A percentile compares a stretch with the other conserved stretches of the same genome.
phyloP scores from a whole-genome alignment of 2,113 vertebrate genomes.

The Stomatorhinus ivindoensis region DNA sequence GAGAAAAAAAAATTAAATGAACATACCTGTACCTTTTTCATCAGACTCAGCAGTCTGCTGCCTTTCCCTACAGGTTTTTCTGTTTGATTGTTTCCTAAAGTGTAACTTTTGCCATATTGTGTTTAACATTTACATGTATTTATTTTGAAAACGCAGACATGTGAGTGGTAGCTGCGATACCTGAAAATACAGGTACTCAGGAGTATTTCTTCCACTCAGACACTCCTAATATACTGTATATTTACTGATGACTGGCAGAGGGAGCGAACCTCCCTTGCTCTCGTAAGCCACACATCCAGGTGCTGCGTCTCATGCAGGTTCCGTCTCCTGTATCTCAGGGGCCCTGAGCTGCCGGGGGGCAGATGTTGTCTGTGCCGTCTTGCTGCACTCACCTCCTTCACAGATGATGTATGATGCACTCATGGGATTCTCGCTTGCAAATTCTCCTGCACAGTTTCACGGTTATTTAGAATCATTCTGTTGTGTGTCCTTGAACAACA shows the following conservation, averaged over 20 bases:
- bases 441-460: neutral
- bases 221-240: neutral
- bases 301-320: neutral
- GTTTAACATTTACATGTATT: neutral
- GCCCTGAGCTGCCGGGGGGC: neutral
- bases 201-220: neutral
- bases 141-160: neutral
- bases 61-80: neutral
- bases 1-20: neutral
- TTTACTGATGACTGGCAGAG: neutral
- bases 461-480: neutral
- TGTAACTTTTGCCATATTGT: neutral
- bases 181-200: neutral
- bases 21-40: neutral
- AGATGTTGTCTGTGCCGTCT: neutral
- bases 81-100: neutral
- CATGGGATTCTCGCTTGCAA: no score
- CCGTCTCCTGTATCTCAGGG: neutral
- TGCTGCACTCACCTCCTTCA: neutral
- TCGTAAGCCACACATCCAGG: neutral
- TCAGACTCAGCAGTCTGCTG: neutral
- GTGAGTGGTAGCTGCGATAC: neutral
- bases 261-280: neutral
- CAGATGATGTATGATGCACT: neutral
- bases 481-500: neutral